Evolutionary conservation across 2,113 vertebrate species (phyloP), one percentile per base, ranked within the genome.

Genomic region (Hippocampus barbouri): DNA sequence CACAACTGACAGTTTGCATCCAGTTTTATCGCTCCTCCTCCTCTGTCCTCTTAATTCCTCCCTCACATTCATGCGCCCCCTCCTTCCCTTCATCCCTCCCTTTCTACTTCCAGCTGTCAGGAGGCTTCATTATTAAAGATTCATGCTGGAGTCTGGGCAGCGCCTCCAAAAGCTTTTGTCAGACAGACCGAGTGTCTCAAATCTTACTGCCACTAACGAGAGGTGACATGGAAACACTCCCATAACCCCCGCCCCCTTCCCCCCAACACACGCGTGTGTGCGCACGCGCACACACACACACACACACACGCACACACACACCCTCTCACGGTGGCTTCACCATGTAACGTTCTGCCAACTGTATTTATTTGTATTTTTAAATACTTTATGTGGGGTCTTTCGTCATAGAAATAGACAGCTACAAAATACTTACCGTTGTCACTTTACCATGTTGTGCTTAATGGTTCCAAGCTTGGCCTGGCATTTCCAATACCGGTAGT

Each of bases 101-200:
- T 73, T 76, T 72, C 83, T 72, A 60, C 75, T 81, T 86, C 86
- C 88, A 89, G 86, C 88, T 91, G 89, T 91, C 89, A 89, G 79
- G 75, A 89, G 81, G 83, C 86, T 89, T 89, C 86, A 87, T 89
- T 87, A 91, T 91, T 89, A 91, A 91, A 89, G 85, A 91, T 91
- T 91, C 86, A 91, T 89, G 77, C 78, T 38, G 49, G 75, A 86
- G 85, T 87, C 86, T 89, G 86, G 88, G 85, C 82, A 88, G 88
- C 82, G 87, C 74, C 56, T 89, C 81, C 85, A 82, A 87, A 88
- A 87, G 86, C 88, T 88, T 88, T 89, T 91, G 89, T 89, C 87
- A 89, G 82, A 87, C 86, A 88, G 83, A 85, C 87, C 43, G 81
- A 87, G 77, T 82, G 79, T 86, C 83, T 91, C 85, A 87, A 86